Base-by-base conservation (phyloP, 2,888 invertebrate species). In the Nebria salina region DNA sequence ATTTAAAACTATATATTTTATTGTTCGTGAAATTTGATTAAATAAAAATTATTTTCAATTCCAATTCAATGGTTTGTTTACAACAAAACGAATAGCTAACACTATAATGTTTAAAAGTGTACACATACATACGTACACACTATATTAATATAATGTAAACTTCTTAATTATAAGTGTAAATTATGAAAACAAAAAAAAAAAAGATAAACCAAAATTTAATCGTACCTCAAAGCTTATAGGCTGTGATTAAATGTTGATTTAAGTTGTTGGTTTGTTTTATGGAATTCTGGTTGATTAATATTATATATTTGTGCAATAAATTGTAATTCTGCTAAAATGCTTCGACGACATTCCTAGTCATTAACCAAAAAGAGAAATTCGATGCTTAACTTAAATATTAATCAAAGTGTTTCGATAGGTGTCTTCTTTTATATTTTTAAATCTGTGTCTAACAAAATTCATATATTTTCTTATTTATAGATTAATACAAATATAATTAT, bases 201-300 rank as follows among this genome's bases (percentile, higher is more conserved):
- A n/a, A 70, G 15, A 70, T 25, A n/a, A 26, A 70, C 34, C 66
- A 66, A 79, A 79, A 75, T 75, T 79, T 80, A 80, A 80, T 80
- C 75, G 80, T 81, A 81, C 76, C 81, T 81, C 81, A 76, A 81
- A 81, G 81, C 81, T 81, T 81, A 81, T 81, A 81, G 81, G 81
- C 81, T 81, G 81, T 81, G 81, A 81, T 81, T 81, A 72, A 72
- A 80, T 80, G 75, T 75, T 54, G 54, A 54, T 54, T 80, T 80
- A 25, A 54, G 75, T 80, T 80, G 34, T 80, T 80, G 43, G 68
- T 80, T 75, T 80, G 75, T 75, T 75, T 79, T 75, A 20, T 75
- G 25, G 13, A 64, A 75, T 64, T 75, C 13, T 75, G 25, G 74
- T 75, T 75, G 70, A 66, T 75, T 54, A 54, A 54, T 54, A 54